Evolutionary conservation across 1,140 invertebrate genomes (phyloP).

Genomic region (Dufourea novaeangliae): DNA sequence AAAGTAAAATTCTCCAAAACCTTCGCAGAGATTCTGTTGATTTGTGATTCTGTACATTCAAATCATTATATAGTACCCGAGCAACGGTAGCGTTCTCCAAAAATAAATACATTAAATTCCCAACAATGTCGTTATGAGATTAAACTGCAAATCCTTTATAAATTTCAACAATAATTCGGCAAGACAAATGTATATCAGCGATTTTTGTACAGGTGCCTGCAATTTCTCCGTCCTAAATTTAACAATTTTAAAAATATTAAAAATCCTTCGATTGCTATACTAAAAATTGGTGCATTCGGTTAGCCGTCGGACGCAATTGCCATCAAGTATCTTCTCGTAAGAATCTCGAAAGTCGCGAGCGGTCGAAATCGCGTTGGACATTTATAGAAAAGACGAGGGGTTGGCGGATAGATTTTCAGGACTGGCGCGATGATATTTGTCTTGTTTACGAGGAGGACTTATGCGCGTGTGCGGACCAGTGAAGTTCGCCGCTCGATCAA

Average conservation of each 20-base stretch:
- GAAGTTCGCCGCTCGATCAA: constrained; percentile 79
- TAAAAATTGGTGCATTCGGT: neutral
- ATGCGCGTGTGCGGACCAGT: constrained; percentile 80
- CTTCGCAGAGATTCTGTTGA: too few species aligned
- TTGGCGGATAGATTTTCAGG: constrained; percentile 76
- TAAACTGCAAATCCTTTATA: too few species aligned
- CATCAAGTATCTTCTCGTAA: neutral
- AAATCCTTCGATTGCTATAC: neutral
- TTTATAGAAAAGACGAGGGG: constrained; percentile 58
- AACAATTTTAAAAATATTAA: too few species aligned
- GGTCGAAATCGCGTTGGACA: constrained; percentile 42
- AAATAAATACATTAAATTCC: too few species aligned
- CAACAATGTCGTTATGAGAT: too few species aligned
- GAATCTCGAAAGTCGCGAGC: neutral
- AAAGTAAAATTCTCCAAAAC: too few species aligned
- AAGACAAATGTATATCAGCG: too few species aligned
- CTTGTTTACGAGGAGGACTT: constrained; percentile 80
- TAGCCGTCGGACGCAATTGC: neutral
- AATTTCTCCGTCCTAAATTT: neutral
- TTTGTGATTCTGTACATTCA: too few species aligned
- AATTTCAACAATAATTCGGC: too few species aligned
- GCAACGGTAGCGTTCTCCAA: too few species aligned
- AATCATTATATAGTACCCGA: too few species aligned
- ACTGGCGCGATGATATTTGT: constrained; percentile 80
- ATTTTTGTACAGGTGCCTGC: too few species aligned